Evolutionary conservation across 2,113 vertebrate species (phyloP).

Genomic region (Marcusenius ussheri): DNA sequence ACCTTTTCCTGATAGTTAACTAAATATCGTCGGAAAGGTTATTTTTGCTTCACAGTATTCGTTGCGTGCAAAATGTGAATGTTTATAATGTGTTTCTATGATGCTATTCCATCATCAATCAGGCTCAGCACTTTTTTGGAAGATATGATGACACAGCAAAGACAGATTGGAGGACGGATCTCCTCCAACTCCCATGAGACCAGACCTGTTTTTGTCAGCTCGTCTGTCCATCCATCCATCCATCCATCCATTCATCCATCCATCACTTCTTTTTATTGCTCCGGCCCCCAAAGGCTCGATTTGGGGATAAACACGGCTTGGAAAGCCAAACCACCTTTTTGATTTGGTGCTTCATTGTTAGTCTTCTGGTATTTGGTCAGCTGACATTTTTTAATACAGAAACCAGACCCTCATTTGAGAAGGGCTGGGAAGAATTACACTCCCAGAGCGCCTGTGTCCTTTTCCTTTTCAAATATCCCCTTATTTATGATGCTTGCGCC

Average conservation of each 20-base stretch:
- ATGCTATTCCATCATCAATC: neutral
- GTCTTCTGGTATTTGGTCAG: conserved; percentile 34
- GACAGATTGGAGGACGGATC: neutral
- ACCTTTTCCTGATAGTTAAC: neutral
- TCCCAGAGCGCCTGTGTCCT: conserved; percentile 16
- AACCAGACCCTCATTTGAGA: conserved; percentile 27
- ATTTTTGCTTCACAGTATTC: neutral
- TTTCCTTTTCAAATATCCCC: neutral
- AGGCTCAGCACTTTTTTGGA: neutral
- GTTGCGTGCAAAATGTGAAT: neutral
- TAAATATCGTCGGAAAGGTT: neutral
- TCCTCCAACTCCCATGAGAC: neutral
- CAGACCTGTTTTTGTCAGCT: neutral
- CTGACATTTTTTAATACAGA: conserved; percentile 38
- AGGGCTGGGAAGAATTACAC: conserved; percentile 22
- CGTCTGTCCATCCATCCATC: neutral
- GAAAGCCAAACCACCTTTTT: conserved; percentile 24
- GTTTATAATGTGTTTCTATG: neutral
- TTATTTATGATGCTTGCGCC: conserved; percentile 32
- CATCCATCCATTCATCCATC: neutral
- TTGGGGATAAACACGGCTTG: conserved; percentile 17
- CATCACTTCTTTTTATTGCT: neutral
- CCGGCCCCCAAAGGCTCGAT: neutral
- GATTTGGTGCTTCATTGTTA: conserved; percentile 3
- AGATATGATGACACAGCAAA: neutral